Percentiles rank a stretch among this genome's conserved stretches.
Evolutionary conservation across 2,113 vertebrate genomes (phyloP).

Genomic region (Brienomyrus brachyistius): DNA sequence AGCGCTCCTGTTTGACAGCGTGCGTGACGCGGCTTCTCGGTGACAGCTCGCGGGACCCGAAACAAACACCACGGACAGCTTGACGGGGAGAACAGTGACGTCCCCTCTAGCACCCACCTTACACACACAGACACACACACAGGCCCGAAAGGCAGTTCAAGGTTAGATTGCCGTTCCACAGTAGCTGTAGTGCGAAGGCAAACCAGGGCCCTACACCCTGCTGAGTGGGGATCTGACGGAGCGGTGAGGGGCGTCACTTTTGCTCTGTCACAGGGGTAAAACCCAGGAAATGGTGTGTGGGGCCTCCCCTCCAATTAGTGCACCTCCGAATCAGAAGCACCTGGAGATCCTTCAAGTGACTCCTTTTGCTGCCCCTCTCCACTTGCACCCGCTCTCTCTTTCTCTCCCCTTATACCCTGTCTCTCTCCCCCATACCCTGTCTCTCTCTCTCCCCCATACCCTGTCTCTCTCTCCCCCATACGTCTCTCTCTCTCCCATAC

Average conservation of each 20-base stretch:
- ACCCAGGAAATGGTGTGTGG: slow-evolving; percentile 47
- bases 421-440: too few relatives aligned
- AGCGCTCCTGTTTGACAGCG: background rate
- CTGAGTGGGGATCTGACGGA: slow-evolving; percentile 66
- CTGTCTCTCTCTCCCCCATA: too few relatives aligned
- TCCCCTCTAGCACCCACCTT: background rate
- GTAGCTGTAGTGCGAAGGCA: slow-evolving; percentile 56
- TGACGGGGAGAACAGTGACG: background rate
- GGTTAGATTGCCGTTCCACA: slow-evolving; percentile 69
- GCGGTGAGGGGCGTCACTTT: slow-evolving; percentile 54
- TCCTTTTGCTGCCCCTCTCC: background rate
- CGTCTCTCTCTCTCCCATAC: too few relatives aligned
- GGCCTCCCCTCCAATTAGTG: background rate
- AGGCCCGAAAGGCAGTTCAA: slow-evolving; percentile 41
- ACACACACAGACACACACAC: background rate
- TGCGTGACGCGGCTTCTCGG: background rate
- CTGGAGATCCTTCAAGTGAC: background rate
- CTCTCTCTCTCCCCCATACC: too few relatives aligned
- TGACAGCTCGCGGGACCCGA: background rate
- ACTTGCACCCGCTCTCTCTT: background rate
- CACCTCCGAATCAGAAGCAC: background rate
- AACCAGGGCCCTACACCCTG: slow-evolving; percentile 55
- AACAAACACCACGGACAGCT: background rate
- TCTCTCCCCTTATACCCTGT: background rate
- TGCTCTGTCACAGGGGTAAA: slow-evolving; percentile 52